phyloP scores from a whole-genome alignment of 2,113 vertebrate genomes.

The Amazona guildingii region DNA sequence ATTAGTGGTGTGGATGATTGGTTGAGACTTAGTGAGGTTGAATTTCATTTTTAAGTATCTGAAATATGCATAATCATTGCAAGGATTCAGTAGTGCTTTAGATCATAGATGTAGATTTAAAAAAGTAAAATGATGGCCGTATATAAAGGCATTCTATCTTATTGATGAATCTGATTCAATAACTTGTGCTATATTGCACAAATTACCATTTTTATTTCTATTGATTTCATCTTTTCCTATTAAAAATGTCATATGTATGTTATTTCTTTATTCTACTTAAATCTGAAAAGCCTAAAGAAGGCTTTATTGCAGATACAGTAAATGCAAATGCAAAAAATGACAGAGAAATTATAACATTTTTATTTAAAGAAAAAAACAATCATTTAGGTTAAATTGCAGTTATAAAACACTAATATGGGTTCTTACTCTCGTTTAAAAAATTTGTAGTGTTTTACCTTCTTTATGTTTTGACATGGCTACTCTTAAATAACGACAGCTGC shows the following conservation, averaged over 20 bases:
- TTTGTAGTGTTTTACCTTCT: not conserved
- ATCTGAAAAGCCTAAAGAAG: not conserved
- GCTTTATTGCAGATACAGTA: not conserved
- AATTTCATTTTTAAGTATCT: slow-evolving; percentile 10
- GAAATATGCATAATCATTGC: slow-evolving; percentile 20
- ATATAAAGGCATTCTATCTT: slow-evolving; percentile 10
- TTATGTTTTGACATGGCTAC: not conserved
- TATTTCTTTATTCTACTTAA: not conserved
- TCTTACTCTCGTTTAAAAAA: not conserved
- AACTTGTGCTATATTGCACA: not conserved
- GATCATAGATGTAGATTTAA: slow-evolving; percentile 12
- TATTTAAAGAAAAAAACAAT: not conserved
- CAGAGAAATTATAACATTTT: not conserved
- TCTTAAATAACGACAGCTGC: not conserved
- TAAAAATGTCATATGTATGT: not conserved
- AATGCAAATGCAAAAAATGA: not conserved
- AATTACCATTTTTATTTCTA: slow-evolving; percentile 34
- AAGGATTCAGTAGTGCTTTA: not conserved
- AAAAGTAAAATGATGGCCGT: slow-evolving; percentile 22
- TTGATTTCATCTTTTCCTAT: not conserved
- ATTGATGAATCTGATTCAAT: slow-evolving; percentile 2
- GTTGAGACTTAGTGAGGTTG: not conserved
- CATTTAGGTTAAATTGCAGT: not conserved
- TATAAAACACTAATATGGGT: not conserved
- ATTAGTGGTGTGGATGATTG: not conserved